Evolutionary conservation across 2,888 invertebrate genomes (phyloP).

Genomic region (Scelioninae gen. 1): DNA sequence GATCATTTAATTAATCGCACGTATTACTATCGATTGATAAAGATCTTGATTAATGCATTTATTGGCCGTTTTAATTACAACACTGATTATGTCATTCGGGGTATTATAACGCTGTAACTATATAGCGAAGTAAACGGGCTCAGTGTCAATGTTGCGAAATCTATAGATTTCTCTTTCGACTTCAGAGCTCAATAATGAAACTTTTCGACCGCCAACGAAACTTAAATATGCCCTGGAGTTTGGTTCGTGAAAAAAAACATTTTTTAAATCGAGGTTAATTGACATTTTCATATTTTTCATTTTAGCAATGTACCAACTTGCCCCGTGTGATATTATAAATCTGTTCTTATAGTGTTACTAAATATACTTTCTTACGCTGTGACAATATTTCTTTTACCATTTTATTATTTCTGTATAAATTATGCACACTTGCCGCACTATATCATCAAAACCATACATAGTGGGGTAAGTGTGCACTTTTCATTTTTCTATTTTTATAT

Average conservation of each 20-base stretch:
- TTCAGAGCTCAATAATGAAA: slow-evolving; percentile 72
- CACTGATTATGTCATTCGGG: slow-evolving; percentile 61
- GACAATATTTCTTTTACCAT: no score
- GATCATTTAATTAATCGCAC: slow-evolving; percentile 38
- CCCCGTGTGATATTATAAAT: no score
- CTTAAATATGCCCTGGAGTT: slow-evolving; percentile 21
- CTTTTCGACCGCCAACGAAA: slow-evolving; percentile 22
- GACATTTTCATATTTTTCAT: neutral
- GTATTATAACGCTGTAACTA: slow-evolving; percentile 61
- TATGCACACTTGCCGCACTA: no score
- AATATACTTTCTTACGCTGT: no score
- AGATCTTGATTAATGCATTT: slow-evolving; percentile 51
- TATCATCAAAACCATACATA: no score
- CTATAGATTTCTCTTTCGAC: slow-evolving; percentile 77
- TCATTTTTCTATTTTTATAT: no score
- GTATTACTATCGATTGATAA: slow-evolving; percentile 36
- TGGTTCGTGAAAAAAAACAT: neutral
- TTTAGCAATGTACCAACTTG: neutral
- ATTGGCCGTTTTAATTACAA: slow-evolving; percentile 59
- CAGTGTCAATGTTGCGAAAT: slow-evolving; percentile 77
- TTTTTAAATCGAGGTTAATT: neutral
- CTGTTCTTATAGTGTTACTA: no score
- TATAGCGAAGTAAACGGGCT: slow-evolving; percentile 68
- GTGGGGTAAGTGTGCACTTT: no score
- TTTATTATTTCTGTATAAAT: no score